Evolutionary conservation across 2,888 invertebrate genomes (phyloP).

Genomic region (Heliconius charithonia): DNA sequence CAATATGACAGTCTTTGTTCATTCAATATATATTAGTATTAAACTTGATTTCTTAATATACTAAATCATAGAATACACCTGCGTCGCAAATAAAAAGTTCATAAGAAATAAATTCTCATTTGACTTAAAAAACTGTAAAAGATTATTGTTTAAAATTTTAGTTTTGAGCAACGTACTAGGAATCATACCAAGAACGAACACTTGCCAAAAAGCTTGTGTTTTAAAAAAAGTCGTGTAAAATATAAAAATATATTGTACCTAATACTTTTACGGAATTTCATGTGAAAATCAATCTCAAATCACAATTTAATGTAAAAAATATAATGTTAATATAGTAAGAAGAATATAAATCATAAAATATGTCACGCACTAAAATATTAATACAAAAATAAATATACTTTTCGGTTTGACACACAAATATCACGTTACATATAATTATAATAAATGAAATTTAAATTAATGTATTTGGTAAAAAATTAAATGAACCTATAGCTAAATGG

Average conservation of each 20-base stretch:
- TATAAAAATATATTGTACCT: constrained; percentile 36
- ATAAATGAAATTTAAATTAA: constrained; percentile 38
- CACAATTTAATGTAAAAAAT: not conserved
- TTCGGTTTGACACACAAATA: constrained; percentile 45
- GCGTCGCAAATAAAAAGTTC: not conserved
- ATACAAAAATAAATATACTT: constrained; percentile 36
- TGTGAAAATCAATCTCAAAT: constrained; percentile 1
- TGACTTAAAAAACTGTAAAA: not conserved
- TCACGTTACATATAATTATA: constrained; percentile 35
- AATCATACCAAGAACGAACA: constrained; percentile 35
- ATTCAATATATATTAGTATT: not conserved
- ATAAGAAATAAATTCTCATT: constrained; percentile 10
- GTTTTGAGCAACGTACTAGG: constrained; percentile 40
- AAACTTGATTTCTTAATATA: not conserved
- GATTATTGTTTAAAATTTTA: constrained; percentile 11
- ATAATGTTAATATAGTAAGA: not conserved
- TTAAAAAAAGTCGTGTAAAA: constrained; percentile 23
- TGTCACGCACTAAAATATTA: constrained; percentile 6
- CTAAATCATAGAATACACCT: not conserved
- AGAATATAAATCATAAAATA: constrained; percentile 11
- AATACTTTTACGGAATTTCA: constrained; percentile 25
- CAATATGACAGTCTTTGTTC: constrained; percentile 15
- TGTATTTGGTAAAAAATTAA: constrained; percentile 37
- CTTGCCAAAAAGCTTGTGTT: constrained; percentile 40
- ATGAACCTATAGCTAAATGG: constrained; percentile 1